Percentiles rank a stretch among this genome's conserved stretches.
Evolutionary conservation across 2,888 invertebrate species (phyloP).

Genomic region (Mimas tiliae): DNA sequence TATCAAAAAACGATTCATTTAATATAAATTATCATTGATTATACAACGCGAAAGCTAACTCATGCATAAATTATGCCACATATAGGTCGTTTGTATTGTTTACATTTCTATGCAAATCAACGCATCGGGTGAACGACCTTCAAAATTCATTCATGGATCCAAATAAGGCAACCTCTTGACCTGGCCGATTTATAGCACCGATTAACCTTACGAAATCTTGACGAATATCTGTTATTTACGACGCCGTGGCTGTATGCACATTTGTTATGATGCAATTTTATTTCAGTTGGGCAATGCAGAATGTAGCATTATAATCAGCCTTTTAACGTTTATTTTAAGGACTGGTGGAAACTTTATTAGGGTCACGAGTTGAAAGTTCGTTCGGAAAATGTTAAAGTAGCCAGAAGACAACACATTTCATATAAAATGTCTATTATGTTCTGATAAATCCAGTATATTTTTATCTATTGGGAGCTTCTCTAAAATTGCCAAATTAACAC

Average conservation of each 20-base stretch:
- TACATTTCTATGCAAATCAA: constrained; percentile 1
- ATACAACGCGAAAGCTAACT: not conserved
- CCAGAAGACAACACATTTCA: not conserved
- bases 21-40: not conserved
- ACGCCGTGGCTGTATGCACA: not conserved
- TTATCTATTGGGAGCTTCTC: no score
- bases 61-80: not conserved
- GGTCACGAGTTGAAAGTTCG: not conserved
- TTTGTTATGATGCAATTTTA: constrained; percentile 15
- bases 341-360: not conserved
- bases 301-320: not conserved
- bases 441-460: no score
- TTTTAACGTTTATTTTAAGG: not conserved
- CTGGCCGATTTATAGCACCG: constrained; percentile 15
- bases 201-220: constrained; percentile 21
- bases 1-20: no score
- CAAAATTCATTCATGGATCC: constrained; percentile 2
- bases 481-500: no score
- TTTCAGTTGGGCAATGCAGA: constrained; percentile 13
- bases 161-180: constrained; percentile 22
- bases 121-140: constrained; percentile 16
- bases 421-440: no score
- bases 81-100: constrained; percentile 2
- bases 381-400: not conserved
- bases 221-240: constrained; percentile 24